phyloP scores from a whole-genome alignment of 2,113 vertebrate genomes.

The Gymnorhina tibicen region DNA sequence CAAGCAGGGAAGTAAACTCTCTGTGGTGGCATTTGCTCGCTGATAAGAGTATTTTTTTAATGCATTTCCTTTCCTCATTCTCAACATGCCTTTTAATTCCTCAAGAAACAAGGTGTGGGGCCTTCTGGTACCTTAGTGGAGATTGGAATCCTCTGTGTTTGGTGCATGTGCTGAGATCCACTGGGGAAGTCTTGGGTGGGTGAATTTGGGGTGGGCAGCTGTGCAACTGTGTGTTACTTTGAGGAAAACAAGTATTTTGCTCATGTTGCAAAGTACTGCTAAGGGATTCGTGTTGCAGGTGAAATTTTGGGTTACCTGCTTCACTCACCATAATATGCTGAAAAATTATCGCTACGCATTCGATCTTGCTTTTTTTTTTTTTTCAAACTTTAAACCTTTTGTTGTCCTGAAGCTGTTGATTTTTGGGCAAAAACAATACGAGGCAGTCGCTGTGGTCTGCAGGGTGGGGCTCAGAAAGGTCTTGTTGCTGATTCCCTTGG shows the following conservation, averaged over 20 bases:
- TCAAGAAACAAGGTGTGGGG: neutral
- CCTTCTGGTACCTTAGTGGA: neutral
- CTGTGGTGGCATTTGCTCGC: neutral
- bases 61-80: conserved; percentile 43
- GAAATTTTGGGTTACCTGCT: neutral
- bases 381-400: neutral
- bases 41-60: conserved; percentile 11
- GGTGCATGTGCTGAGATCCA: neutral
- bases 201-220: neutral
- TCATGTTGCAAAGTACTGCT: neutral
- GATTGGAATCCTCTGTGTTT: neutral
- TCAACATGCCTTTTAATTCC: neutral
- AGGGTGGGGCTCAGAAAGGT: conserved; percentile 61
- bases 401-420: conserved; percentile 38
- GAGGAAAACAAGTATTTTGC: neutral
- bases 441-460: conserved; percentile 54
- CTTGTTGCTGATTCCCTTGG: conserved; percentile 55
- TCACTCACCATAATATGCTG: fast-evolving
- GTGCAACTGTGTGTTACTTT: neutral
- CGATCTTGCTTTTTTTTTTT: neutral
- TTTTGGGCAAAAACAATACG: conserved; percentile 60
- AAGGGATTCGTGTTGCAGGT: neutral
- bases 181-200: fast-evolving
- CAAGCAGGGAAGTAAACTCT: neutral
- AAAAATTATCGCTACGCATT: neutral